Conservation (phyloP, 2,113 vertebrate species). For the Phylloscopus trochilus region DNA sequence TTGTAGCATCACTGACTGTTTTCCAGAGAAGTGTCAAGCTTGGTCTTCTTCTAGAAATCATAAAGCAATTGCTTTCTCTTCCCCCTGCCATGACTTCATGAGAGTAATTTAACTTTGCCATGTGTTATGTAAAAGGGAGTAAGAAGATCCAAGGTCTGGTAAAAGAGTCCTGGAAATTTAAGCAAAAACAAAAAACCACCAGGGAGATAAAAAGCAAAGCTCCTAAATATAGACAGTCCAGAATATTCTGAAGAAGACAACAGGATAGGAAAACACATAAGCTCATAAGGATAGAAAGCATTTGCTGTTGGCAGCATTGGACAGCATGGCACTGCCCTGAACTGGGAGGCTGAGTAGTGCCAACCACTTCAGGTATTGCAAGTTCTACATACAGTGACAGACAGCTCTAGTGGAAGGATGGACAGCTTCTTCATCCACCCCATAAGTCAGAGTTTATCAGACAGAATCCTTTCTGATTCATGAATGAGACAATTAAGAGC, state of each 20-base stretch:
- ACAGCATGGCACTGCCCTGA: fast-evolving
- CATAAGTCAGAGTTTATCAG: background rate
- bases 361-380: background rate
- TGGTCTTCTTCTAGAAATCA: background rate
- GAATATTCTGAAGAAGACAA: background rate
- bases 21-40: background rate
- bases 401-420: background rate
- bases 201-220: background rate
- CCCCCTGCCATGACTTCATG: background rate
- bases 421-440: background rate
- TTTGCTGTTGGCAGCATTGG: background rate
- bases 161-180: background rate
- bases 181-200: background rate
- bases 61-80: background rate
- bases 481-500: background rate
- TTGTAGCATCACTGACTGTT: background rate
- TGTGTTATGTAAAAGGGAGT: background rate
- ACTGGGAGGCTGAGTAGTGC: background rate
- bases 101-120: background rate
- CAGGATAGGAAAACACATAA: background rate
- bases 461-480: background rate
- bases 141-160: background rate
- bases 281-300: background rate
- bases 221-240: background rate
- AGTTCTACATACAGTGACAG: background rate